phyloP scores from a whole-genome alignment of 2,888 invertebrate species.

The Scaeva pyrastri region DNA sequence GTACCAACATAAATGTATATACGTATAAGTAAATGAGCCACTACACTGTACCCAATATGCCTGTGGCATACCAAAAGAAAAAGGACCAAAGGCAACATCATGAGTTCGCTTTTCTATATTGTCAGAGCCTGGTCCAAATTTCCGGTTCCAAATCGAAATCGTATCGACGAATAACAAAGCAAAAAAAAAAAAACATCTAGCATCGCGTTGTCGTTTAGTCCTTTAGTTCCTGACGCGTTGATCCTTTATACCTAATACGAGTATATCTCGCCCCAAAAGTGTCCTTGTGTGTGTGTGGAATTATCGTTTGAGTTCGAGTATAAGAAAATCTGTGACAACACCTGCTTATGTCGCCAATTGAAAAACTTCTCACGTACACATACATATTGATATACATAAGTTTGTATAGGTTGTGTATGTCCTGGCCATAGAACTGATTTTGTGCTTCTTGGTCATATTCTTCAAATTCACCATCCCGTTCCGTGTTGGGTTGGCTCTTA shows the following conservation, averaged over 20 bases:
- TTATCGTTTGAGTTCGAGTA: background rate
- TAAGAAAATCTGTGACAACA: slow-evolving; percentile 68
- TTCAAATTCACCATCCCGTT: slow-evolving; percentile 10
- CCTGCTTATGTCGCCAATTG: slow-evolving; percentile 74
- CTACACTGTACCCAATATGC: slow-evolving; percentile 34
- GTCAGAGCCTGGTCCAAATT: slow-evolving; percentile 49
- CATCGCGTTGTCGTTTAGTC: background rate
- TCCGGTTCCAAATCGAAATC: slow-evolving; percentile 28
- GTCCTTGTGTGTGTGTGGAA: slow-evolving; percentile 19
- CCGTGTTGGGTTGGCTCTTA: no score
- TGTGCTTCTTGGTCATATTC: slow-evolving; percentile 40
- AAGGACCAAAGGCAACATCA: slow-evolving; percentile 17
- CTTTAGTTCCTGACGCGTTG: background rate
- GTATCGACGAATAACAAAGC: slow-evolving; percentile 7
- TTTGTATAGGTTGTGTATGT: no score
- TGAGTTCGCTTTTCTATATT: slow-evolving; percentile 53
- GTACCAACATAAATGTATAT: background rate
- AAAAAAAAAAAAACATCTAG: background rate
- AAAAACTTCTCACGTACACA: slow-evolving; percentile 70
- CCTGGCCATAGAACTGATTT: slow-evolving; percentile 70
- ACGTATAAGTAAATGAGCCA: slow-evolving; percentile 31
- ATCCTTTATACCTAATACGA: slow-evolving; percentile 10
- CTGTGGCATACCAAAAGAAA: slow-evolving; percentile 37
- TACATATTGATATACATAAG: slow-evolving; percentile 13
- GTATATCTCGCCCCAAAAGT: background rate